These are phyloP conservation scores for Thripadectes ignobilis DNA, from an alignment of 2,797 vertebrate species.

Conservation along the genomic window DNA sequence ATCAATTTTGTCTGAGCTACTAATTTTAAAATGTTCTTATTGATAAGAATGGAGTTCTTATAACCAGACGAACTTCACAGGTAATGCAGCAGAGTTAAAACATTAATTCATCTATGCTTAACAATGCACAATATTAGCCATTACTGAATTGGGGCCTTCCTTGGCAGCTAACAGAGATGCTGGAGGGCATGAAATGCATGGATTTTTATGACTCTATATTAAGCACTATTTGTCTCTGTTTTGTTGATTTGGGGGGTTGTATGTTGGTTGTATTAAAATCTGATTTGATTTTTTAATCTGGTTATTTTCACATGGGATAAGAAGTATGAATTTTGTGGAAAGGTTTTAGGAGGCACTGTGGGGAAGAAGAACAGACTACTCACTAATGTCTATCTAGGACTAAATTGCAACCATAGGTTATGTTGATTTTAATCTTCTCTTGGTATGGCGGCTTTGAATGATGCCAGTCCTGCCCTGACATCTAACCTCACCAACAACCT, in stretches of 20 bases:
- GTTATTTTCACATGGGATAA: not conserved
- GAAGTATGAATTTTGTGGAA: not conserved
- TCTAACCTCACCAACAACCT: not conserved
- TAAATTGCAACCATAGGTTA: not conserved
- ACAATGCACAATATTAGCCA: not conserved
- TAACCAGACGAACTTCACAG: not conserved
- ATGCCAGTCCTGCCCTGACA: not conserved
- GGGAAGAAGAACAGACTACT: not conserved
- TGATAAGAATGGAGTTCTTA: not conserved
- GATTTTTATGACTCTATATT: not conserved
- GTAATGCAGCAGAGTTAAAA: not conserved
- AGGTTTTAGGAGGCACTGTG: not conserved
- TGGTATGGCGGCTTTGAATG: not conserved
- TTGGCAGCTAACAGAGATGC: not conserved
- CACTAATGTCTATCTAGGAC: not conserved
- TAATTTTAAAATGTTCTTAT: not conserved
- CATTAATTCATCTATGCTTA: not conserved
- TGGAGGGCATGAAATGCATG: not conserved
- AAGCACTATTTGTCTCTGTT: not conserved
- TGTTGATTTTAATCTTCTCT: not conserved
- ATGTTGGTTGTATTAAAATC: not conserved
- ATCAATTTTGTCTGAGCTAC: not conserved
- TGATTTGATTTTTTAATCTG: fast-evolving
- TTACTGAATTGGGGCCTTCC: not conserved
- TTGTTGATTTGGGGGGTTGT: not conserved